Base-by-base conservation (phyloP, 2,888 invertebrate genomes). In the Drosophila borealis region DNA sequence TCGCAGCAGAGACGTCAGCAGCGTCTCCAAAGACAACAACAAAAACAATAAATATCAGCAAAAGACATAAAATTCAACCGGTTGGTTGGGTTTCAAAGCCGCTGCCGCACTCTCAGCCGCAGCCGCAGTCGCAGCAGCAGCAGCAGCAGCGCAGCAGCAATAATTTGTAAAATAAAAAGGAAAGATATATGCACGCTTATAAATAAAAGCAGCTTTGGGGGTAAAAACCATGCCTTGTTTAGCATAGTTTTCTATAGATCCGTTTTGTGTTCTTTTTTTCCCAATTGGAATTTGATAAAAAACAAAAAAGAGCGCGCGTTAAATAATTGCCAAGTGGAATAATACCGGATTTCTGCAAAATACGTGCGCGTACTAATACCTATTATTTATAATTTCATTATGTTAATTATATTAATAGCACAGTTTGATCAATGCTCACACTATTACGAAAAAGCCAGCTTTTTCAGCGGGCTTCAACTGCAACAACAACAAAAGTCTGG, bases 21-120 rank as follows among this genome's bases (percentile, higher is more conserved):
- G 48, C 19, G 42, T 61, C 64, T 62, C 61, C 25, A 39, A 41
- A 41, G 56, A 41, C 48, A 55, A 66, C 61, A 73, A 56, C 60
- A 63, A 74, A 54, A 67, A 60, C 48, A 55, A 64, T 44, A 51
- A 75, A 71, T 67, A 78, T 64, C 69, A 67, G 69, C 72, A 73
- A 81, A 83, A 83, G 84, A 84, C 84, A 84, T 87, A 68, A 87
- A 83, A 81, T 69, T 87, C 69, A 87, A 87, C 83, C 87, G 83
- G 83, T 84, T 84, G 78, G 83, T 87, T 87, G 68, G 57, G 75
- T 87, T 87, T 83, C 81, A 68, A 70, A 74, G 73, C 62, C 44
- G 66, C 66, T 51, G 61, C 65, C 62, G 59, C 63, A 14, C 17
- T 17, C 17, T 17, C 60, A 42, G 42, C 68, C 17, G 19, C 37